Evolutionary conservation across 2,113 vertebrate species (phyloP).

Genomic region (Pelusios castaneus): DNA sequence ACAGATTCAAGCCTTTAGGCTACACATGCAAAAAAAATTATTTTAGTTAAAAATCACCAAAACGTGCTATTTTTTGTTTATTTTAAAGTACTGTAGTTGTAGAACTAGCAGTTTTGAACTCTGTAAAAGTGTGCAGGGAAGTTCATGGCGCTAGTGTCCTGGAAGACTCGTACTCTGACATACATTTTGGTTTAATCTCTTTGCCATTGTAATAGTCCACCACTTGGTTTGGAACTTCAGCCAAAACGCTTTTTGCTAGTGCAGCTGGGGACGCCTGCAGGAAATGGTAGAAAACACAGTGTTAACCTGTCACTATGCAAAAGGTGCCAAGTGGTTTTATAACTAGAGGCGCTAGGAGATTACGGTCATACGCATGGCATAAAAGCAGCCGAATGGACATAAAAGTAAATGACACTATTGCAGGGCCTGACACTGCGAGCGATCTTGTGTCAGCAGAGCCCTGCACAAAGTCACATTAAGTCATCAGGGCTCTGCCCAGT

Average conservation of each 20-base stretch:
- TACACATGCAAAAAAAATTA: slow-evolving; percentile 90
- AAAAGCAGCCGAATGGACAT: neutral
- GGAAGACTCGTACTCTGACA: slow-evolving; percentile 92
- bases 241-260: slow-evolving; percentile 94
- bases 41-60: slow-evolving; percentile 83
- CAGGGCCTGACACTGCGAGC: neutral
- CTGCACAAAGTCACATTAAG: neutral
- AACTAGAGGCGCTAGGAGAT: neutral
- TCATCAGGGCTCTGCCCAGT: neutral
- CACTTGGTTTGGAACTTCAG: slow-evolving; percentile 98
- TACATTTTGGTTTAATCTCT: slow-evolving; percentile 95
- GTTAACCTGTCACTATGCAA: slow-evolving; percentile 37
- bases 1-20: slow-evolving; percentile 79
- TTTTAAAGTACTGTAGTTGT: slow-evolving; percentile 72
- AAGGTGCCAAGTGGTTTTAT: neutral
- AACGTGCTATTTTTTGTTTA: slow-evolving; percentile 82
- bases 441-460: neutral
- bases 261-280: slow-evolving; percentile 94
- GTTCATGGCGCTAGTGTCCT: slow-evolving; percentile 90
- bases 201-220: slow-evolving; percentile 99
- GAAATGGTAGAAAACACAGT: slow-evolving; percentile 63
- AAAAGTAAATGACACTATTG: neutral
- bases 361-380: neutral
- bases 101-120: slow-evolving; percentile 68
- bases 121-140: slow-evolving; percentile 69